Evolutionary conservation across 2,888 invertebrate species (phyloP), one percentile per base, ranked within the genome.

Genomic region (Orthosia gracilis): DNA sequence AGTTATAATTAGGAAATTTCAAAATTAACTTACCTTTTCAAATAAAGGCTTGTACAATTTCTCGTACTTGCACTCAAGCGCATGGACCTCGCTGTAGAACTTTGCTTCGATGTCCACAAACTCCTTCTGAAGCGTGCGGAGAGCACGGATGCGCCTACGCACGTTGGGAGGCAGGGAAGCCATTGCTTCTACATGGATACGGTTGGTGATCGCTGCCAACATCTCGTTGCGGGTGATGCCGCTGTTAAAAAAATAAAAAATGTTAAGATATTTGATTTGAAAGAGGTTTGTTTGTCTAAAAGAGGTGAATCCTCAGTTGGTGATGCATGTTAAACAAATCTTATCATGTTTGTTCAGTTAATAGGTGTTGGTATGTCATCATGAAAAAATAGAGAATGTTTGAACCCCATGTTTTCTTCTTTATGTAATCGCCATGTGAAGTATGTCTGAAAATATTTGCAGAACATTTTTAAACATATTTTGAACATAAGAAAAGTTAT

Each of bases 31-130:
- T 55, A 98, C 98, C 97, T 98, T 98, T 87, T 98, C 98, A 94
- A 98, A 98, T 59, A 98, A 93, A 3, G 98, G 98, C 73, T 97
- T 97, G 94, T 98, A 99, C 85, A 98, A 94, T 85, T 97, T 97
- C 90, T 98, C 98, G 93, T 99, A 99, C 94, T 98, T 98, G 96
- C 98, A 98, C 96, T 99, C 99, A 68, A 99, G 97, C 31, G 97
- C 97, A 92, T 99, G 99, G 57, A 99, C 98, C 90, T 99, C 99
- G 89, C 98, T 97, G 94, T 99, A 99, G 95, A 99, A 99, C 91
- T 99, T 98, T 0, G 98, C 98, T 94, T 99, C 99, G 72, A 99
- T 97, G 89, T 98, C 97, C 11, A 98, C 98, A 64, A 98, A 97
- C 88, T 98, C 97, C 88, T 98, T 96, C 94, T 99, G 99, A 3